A percentile compares a stretch with the other conserved stretches of the same genome.
phyloP scores from a whole-genome alignment of 2,797 vertebrate species.

The Pampus argenteus region DNA sequence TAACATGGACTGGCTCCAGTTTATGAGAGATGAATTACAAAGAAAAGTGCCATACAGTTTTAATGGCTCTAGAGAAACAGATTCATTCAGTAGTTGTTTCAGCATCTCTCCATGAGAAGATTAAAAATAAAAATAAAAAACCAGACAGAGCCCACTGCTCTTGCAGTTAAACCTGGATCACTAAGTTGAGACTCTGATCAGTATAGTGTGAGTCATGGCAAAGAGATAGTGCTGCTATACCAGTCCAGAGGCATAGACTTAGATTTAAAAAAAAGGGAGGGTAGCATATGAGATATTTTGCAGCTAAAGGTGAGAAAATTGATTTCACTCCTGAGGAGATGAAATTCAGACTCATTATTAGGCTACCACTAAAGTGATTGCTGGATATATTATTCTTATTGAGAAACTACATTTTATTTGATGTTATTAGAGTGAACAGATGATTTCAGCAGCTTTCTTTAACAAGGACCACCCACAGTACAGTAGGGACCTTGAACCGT shows the following conservation, averaged over 20 bases:
- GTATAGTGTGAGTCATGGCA: background rate
- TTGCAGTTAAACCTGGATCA: slow-evolving; percentile 36
- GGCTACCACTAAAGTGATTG: background rate
- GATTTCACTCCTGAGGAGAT: slow-evolving; percentile 22
- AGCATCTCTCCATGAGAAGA: background rate
- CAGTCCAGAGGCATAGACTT: background rate
- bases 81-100: background rate
- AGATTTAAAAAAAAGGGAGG: slow-evolving; percentile 14
- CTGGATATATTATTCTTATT: slow-evolving; percentile 26
- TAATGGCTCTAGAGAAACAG: background rate
- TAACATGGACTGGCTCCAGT: background rate
- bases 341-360: slow-evolving; percentile 29
- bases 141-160: background rate
- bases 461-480: slow-evolving; percentile 5
- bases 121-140: slow-evolving; percentile 19
- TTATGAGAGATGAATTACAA: background rate
- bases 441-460: slow-evolving; percentile 24
- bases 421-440: slow-evolving; percentile 23
- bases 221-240: slow-evolving; percentile 2
- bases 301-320: slow-evolving; percentile 32
- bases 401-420: slow-evolving; percentile 13
- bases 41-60: background rate
- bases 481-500: background rate
- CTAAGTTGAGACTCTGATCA: slow-evolving; percentile 1
- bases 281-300: background rate